These are phyloP conservation scores for Selenia dentaria DNA, from an alignment of 2,888 invertebrate genomes.

Conservation along the genomic window DNA sequence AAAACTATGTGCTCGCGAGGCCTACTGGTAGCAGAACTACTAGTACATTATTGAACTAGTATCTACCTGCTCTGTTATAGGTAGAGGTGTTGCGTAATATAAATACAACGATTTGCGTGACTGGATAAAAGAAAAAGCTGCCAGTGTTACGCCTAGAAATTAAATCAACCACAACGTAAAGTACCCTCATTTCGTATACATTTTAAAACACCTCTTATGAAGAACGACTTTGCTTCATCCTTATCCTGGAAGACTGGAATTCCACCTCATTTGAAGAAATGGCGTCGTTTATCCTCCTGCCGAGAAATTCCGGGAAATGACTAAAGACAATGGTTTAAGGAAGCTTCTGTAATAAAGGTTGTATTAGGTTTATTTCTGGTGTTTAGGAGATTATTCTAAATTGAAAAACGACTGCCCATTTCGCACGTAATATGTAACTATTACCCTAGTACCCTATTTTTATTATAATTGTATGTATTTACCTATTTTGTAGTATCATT, in stretches of 20 bases:
- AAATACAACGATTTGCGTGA: no score
- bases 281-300: constrained; percentile 42
- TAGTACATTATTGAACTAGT: no score
- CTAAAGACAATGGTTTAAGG: constrained; percentile 8
- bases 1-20: no score
- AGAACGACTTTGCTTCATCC: constrained; percentile 14
- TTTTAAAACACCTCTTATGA: constrained; percentile 18
- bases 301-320: constrained; percentile 6
- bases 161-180: neutral
- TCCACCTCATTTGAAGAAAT: constrained; percentile 40
- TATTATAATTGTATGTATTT: no score
- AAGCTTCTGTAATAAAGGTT: constrained; percentile 7
- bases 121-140: no score
- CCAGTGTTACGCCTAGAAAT: neutral
- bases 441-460: no score
- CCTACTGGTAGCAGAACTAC: no score
- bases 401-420: no score
- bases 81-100: no score
- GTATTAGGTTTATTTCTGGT: constrained; percentile 1
- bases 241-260: constrained; percentile 25
- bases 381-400: neutral
- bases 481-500: no score
- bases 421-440: no score
- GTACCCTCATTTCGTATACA: constrained; percentile 4
- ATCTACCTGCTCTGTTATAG: no score